Percentiles rank a stretch among this genome's conserved stretches.
Evolutionary conservation across 2,888 invertebrate species (phyloP).

Genomic region (Phyllotreta striolata): DNA sequence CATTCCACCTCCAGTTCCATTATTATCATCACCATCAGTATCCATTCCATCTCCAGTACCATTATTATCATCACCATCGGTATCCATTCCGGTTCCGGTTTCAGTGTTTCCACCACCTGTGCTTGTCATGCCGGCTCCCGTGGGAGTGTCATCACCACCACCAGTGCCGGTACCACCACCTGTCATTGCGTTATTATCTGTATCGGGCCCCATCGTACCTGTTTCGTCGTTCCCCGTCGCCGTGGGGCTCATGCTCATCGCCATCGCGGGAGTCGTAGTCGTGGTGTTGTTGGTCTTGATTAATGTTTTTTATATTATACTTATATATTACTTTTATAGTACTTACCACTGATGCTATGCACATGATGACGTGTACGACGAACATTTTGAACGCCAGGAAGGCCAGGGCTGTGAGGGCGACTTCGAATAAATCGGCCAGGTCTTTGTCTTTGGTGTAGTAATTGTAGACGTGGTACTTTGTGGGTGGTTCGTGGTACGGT

Average conservation of each 20-base stretch:
- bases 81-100: conserved; percentile 35
- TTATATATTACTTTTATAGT: background rate
- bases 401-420: conserved; percentile 82
- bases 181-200: conserved; percentile 31
- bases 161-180: conserved; percentile 37
- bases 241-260: conserved; percentile 59
- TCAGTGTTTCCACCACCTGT: conserved; percentile 33
- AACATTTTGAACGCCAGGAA: conserved; percentile 84
- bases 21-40: conserved; percentile 25
- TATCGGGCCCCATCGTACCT: conserved; percentile 34
- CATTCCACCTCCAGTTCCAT: conserved; percentile 30
- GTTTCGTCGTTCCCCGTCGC: conserved; percentile 57
- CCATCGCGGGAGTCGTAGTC: conserved; percentile 57
- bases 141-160: conserved; percentile 42
- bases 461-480: conserved; percentile 54
- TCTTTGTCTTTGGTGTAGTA: conserved; percentile 66
- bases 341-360: conserved; percentile 70
- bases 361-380: conserved; percentile 80
- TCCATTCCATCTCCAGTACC: conserved; percentile 28
- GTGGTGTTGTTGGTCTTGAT: conserved; percentile 41
- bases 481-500: conserved; percentile 45
- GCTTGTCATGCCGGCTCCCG: conserved; percentile 37
- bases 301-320: conserved; percentile 7
- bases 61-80: background rate
- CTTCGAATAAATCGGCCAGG: conserved; percentile 78